Evolutionary conservation across 2,113 vertebrate species (phyloP).

Genomic region (Phylloscopus trochiloides): DNA sequence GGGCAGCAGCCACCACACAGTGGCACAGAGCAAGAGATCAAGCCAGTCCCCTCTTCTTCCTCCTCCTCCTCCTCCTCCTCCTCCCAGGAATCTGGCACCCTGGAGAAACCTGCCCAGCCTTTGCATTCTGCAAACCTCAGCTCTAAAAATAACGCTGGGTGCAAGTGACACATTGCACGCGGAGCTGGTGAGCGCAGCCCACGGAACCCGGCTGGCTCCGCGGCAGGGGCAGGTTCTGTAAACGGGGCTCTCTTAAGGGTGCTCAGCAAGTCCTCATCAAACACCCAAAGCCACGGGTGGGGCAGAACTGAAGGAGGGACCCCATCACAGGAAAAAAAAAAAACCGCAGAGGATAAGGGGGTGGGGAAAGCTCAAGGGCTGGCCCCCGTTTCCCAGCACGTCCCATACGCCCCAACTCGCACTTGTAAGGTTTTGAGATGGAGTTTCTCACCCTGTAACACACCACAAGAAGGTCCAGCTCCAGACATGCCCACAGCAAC

Average conservation of each 20-base stretch:
- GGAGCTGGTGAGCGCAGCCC: conserved; percentile 12
- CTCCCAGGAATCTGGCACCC: neutral
- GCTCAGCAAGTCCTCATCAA: neutral
- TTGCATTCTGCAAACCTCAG: conserved; percentile 26
- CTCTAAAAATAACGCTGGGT: conserved; percentile 32
- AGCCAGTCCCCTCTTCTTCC: neutral
- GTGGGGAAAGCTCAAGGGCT: neutral
- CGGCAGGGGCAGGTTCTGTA: conserved; percentile 17
- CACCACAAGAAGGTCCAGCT: neutral
- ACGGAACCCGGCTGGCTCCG: conserved; percentile 14
- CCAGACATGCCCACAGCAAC: neutral
- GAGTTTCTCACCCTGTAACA: neutral
- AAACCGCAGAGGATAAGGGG: accelerated
- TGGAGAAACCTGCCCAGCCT: conserved; percentile 38
- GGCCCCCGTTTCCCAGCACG: accelerated
- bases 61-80: neutral
- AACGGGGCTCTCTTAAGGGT: neutral
- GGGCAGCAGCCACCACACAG: accelerated
- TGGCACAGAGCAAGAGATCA: neutral
- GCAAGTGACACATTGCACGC: conserved; percentile 22
- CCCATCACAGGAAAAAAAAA: neutral
- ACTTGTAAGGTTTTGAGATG: neutral
- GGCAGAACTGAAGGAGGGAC: neutral
- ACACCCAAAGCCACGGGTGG: neutral
- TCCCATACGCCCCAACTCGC: neutral